A percentile compares a stretch with the other conserved stretches of the same genome.
phyloP scores from a whole-genome alignment of 2,113 vertebrate genomes.

The Pseudolaguvia tuberculata region DNA sequence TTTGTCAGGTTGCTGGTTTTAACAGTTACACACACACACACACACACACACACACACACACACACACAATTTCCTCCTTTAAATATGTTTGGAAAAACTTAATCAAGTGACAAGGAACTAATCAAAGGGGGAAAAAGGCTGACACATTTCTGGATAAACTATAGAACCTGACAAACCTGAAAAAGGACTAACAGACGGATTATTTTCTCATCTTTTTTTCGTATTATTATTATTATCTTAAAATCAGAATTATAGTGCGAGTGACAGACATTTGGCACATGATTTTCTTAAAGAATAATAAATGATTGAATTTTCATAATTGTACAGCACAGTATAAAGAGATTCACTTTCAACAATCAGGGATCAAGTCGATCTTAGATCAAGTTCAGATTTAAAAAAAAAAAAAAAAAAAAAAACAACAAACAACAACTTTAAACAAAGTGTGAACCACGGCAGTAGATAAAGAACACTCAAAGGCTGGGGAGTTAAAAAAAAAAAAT shows the following conservation, averaged over 20 bases:
- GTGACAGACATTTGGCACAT: constrained; percentile 5
- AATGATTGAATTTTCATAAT: constrained; percentile 36
- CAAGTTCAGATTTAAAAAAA: no score
- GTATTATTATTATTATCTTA: neutral
- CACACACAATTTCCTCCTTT: neutral
- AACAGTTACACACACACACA: constrained; percentile 1
- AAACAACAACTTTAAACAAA: no score
- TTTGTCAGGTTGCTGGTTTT: constrained; percentile 31
- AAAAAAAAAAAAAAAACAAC: no score
- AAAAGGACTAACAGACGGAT: neutral
- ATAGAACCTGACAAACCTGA: neutral
- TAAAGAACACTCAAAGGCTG: neutral
- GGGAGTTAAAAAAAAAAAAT: no score
- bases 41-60: no score
- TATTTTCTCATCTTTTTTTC: no score
- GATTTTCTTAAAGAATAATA: neutral
- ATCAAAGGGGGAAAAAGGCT: neutral
- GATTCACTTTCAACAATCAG: no score
- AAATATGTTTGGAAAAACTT: neutral
- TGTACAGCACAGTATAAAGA: constrained; percentile 22
- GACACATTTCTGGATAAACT: constrained; percentile 9
- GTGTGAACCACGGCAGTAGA: neutral
- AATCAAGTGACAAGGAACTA: no score
- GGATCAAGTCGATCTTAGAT: no score
- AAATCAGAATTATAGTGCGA: neutral